phyloP scores from a whole-genome alignment of 2,113 vertebrate genomes.

The Chloebia gouldiae region DNA sequence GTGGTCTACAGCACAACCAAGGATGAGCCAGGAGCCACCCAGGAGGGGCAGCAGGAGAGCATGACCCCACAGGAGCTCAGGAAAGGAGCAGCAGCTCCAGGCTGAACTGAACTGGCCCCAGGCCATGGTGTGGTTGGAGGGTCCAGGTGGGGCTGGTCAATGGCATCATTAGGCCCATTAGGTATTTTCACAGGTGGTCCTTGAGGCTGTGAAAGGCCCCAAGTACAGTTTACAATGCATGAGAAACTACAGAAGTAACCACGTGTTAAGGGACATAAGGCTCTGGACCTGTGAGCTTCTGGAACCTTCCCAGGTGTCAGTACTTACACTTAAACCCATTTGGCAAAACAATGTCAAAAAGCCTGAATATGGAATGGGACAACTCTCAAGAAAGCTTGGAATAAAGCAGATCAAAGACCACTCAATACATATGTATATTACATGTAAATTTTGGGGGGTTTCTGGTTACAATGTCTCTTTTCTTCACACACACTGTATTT shows the following conservation, averaged over 20 bases:
- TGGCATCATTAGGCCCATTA: fast-evolving
- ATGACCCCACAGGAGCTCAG: fast-evolving
- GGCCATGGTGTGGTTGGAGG: neutral
- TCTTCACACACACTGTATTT: neutral
- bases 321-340: neutral
- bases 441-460: neutral
- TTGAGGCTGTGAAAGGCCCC: neutral
- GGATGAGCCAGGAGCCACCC: neutral
- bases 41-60: neutral
- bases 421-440: neutral
- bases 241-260: neutral
- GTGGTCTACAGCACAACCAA: neutral
- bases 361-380: neutral
- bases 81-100: neutral
- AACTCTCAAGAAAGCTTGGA: neutral
- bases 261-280: neutral
- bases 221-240: too few relatives aligned
- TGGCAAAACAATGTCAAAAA: neutral
- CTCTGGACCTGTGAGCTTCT: neutral
- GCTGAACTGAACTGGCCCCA: neutral
- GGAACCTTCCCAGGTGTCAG: neutral
- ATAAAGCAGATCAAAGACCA: neutral
- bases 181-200: neutral
- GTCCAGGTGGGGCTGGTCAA: neutral
- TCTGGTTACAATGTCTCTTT: neutral